Percentiles rank a stretch among this genome's conserved stretches.
Evolutionary conservation across 2,888 invertebrate genomes (phyloP).

Genomic region (Drosophila tripunctata): DNA sequence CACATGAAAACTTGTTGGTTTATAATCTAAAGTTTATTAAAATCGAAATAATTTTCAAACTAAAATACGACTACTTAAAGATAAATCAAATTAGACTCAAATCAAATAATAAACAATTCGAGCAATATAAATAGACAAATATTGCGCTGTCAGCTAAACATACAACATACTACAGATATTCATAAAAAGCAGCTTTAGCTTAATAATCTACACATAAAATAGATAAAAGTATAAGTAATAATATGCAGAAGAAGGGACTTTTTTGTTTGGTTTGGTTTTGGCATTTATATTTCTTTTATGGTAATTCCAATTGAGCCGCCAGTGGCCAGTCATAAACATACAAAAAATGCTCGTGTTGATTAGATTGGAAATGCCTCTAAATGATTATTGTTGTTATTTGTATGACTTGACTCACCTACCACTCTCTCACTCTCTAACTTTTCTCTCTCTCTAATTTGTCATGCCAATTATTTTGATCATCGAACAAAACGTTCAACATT

Average conservation of each 20-base stretch:
- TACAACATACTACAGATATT: neutral
- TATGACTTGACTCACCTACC: slow-evolving; percentile 15
- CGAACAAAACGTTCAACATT: slow-evolving; percentile 2
- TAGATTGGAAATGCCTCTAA: slow-evolving; percentile 56
- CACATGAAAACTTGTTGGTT: neutral
- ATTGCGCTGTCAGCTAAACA: neutral
- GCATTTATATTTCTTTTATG: slow-evolving; percentile 5
- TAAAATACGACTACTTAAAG: neutral
- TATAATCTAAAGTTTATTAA: neutral
- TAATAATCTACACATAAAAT: neutral
- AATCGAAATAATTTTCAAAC: neutral
- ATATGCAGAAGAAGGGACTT: slow-evolving; percentile 1
- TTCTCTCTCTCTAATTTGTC: slow-evolving; percentile 2
- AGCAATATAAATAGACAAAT: neutral
- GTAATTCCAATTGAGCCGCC: slow-evolving; percentile 22
- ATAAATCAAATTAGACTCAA: neutral
- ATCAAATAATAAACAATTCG: slow-evolving; percentile 3
- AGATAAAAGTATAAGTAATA: slow-evolving; percentile 17
- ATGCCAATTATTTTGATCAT: neutral
- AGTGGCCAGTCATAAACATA: slow-evolving; percentile 27
- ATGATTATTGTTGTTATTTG: slow-evolving; percentile 18
- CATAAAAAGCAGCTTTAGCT: neutral
- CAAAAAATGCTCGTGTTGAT: slow-evolving; percentile 48
- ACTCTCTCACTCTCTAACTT: neutral
- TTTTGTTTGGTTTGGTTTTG: neutral